phyloP scores from a whole-genome alignment of 2,888 invertebrate genomes.

The Volucella inflata region DNA sequence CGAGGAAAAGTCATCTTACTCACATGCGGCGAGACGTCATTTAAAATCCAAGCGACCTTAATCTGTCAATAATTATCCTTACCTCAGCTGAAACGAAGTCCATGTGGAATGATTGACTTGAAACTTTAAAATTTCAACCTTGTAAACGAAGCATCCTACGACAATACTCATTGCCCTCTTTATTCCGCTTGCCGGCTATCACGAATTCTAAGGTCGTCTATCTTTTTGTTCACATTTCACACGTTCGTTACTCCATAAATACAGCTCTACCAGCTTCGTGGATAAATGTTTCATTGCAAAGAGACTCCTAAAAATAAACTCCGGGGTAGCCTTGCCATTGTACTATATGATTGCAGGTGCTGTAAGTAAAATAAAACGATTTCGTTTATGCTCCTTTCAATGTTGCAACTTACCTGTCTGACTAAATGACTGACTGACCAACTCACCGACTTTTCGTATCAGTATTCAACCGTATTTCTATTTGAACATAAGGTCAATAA shows the following conservation, averaged over 20 bases:
- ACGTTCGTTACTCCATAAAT: neutral
- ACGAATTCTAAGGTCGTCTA: neutral
- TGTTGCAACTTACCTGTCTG: constrained; percentile 19
- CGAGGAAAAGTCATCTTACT: too few relatives aligned
- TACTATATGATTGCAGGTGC: neutral
- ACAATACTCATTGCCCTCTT: neutral
- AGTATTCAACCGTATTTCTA: constrained; percentile 26
- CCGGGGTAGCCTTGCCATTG: constrained; percentile 10
- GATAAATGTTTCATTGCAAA: neutral
- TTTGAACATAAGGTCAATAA: constrained; percentile 5
- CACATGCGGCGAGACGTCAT: too few relatives aligned
- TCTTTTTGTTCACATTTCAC: constrained; percentile 7
- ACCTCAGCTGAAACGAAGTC: too few relatives aligned
- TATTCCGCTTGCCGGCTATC: neutral
- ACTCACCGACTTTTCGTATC: constrained; percentile 16
- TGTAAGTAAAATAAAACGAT: neutral
- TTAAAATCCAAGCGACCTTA: too few relatives aligned
- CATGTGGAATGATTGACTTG: too few relatives aligned
- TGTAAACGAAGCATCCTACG: too few relatives aligned
- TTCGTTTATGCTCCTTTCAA: constrained; percentile 14
- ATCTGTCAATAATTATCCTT: too few relatives aligned
- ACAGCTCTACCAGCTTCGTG: neutral
- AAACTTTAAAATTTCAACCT: too few relatives aligned
- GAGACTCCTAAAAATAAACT: neutral
- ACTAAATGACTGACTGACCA: constrained; percentile 10